These are phyloP conservation scores for Butorides virescens DNA, from an alignment of 2,113 vertebrate species.

Conservation along the genomic window DNA sequence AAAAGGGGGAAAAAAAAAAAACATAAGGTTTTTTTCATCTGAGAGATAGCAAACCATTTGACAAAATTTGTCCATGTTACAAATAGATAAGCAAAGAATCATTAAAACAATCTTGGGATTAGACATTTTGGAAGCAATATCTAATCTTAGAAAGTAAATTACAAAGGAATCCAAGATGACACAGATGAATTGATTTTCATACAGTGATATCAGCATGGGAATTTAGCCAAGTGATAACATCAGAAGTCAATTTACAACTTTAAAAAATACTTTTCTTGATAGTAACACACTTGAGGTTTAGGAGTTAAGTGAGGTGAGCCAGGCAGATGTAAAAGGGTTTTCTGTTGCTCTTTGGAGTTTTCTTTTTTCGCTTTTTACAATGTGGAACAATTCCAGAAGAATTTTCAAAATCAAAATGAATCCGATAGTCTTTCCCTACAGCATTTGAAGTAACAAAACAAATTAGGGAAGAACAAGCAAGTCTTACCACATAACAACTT, in stretches of 20 bases:
- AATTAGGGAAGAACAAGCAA: neutral
- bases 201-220: constrained; percentile 35
- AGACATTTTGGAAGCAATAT: constrained; percentile 34
- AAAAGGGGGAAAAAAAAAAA: neutral
- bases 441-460: neutral
- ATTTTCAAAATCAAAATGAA: neutral
- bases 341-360: neutral
- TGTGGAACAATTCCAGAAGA: neutral
- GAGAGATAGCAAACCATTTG: neutral
- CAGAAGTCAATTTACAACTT: constrained; percentile 44
- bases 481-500: neutral
- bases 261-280: constrained; percentile 16
- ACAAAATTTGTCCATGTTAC: neutral
- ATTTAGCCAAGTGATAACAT: constrained; percentile 45
- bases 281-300: constrained; percentile 14
- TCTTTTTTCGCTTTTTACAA: neutral
- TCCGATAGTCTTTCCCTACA: neutral
- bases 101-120: constrained; percentile 38
- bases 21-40: neutral
- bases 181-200: constrained; percentile 57
- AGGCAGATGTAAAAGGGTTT: neutral
- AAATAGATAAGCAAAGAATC: constrained; percentile 55
- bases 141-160: constrained; percentile 60
- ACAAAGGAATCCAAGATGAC: constrained; percentile 46
- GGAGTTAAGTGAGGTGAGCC: neutral